Evolutionary conservation across 2,888 invertebrate species (phyloP), one percentile per base, ranked within the genome.

Genomic region (Campoletis raptor): DNA sequence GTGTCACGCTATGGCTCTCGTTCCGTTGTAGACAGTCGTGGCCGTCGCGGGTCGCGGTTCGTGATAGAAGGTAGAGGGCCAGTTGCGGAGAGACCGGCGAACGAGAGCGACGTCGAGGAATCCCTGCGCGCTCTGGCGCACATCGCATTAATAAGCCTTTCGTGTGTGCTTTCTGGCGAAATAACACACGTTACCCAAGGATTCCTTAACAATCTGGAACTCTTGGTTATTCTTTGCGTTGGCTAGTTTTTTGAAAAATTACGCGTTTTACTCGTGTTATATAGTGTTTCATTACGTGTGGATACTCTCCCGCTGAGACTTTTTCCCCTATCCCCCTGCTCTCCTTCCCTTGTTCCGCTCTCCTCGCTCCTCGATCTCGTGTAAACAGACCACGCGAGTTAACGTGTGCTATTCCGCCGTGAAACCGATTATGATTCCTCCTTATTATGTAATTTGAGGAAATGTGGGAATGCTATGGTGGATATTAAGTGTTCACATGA

Each of bases 401-500:
- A 69, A 80, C 70, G 85, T 66, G 76, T 36, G 85, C 72, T 78
- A 81, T 73, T 69, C 66, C 57, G 57, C 37, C 78, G 81, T 72
- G 81, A 78, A 52, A 66, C 77, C 15, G 72, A 89, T 89, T 85
- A 92, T 90, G 90, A 89, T 89, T 89, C 70, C 83, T 89, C 70
- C 83, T 89, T 85, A 87, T 91, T 91, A 92, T 88, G 87, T 91
- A 92, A 92, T 90, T 91, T 89, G 66, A 81, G 73, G 78, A 88
- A 67, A 86, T 91, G 90, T 90, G 87, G 89, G 90, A 91, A 91
- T 93, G 92, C 90, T 93, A 91, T 92, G 93, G 90, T 92, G 88
- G 89, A 91, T 90, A 91, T 92, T 91, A 91, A 89, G 89, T 89
- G 91, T 88, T 81, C 89, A 87, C 89, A 90, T 90, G 90, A 92